These are phyloP conservation scores for Pachypanchax playfairii DNA, from an alignment of 2,113 vertebrate genomes.

Conservation along the genomic window DNA sequence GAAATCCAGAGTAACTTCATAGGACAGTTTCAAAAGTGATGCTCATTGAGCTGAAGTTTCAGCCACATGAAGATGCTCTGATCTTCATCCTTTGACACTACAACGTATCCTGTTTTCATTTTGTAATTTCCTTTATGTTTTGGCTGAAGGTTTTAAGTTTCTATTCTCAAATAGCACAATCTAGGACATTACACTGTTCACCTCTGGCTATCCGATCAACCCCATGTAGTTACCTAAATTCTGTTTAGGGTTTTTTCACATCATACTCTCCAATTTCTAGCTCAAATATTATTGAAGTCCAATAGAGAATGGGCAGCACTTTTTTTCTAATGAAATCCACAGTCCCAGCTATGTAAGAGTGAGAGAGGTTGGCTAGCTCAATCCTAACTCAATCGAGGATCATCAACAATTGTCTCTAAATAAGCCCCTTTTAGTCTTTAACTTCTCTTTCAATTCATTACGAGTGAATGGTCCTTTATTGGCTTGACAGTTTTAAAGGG, in stretches of 20 bases:
- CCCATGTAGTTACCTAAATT: neutral
- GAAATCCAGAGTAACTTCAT: neutral
- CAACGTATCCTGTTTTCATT: too few species aligned
- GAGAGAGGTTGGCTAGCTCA: constrained; percentile 32
- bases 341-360: constrained; percentile 20
- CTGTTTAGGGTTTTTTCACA: constrained; percentile 6
- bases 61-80: too few species aligned
- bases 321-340: constrained; percentile 22
- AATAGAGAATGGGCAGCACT: constrained; percentile 14
- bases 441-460: constrained; percentile 71
- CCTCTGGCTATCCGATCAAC: neutral
- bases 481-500: constrained; percentile 69
- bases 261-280: constrained; percentile 9
- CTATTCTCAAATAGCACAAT: constrained; percentile 4
- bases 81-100: too few species aligned
- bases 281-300: constrained; percentile 1
- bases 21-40: neutral
- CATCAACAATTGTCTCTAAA: constrained; percentile 73
- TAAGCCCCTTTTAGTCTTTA: constrained; percentile 65
- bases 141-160: neutral
- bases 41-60: too few species aligned
- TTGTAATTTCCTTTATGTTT: constrained; percentile 5
- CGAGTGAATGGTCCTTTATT: constrained; percentile 71
- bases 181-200: neutral
- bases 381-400: constrained; percentile 69